Evolutionary conservation across 2,888 invertebrate species (phyloP).

Genomic region (Callosobruchus maculatus): DNA sequence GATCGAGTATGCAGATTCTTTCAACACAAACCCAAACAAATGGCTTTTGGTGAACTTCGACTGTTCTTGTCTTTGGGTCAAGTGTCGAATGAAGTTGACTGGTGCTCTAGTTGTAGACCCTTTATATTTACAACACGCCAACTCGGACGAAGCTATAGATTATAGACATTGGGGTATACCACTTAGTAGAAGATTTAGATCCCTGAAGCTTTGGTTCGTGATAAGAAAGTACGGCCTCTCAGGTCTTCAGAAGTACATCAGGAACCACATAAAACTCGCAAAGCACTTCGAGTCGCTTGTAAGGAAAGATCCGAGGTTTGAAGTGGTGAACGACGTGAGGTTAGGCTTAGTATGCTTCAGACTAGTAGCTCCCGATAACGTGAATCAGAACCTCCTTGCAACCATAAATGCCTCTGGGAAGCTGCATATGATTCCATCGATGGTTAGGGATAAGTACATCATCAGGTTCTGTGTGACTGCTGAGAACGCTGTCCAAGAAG

Average conservation of each 20-base stretch:
- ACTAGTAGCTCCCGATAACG: constrained; percentile 61
- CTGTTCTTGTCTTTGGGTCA: constrained; percentile 81
- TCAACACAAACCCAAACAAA: constrained; percentile 87
- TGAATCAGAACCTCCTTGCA: constrained; percentile 73
- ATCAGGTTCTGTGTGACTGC: constrained; percentile 75
- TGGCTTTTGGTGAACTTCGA: constrained; percentile 84
- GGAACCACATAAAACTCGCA: constrained; percentile 76
- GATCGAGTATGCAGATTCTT: constrained; percentile 75
- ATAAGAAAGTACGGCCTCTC: constrained; percentile 75
- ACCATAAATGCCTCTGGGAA: constrained; percentile 79
- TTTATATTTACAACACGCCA: constrained; percentile 78
- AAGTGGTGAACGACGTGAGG: constrained; percentile 71
- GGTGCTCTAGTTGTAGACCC: constrained; percentile 84
- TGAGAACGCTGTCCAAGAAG: constrained; percentile 70
- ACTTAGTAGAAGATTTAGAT: constrained; percentile 76
- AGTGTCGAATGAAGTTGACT: constrained; percentile 71
- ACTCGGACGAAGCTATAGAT: constrained; percentile 67
- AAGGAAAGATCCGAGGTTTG: constrained; percentile 67
- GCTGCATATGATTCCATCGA: constrained; percentile 82
- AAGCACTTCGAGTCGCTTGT: constrained; percentile 70
- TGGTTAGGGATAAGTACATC: constrained; percentile 71
- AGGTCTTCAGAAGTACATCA: constrained; percentile 78
- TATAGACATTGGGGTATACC: constrained; percentile 86
- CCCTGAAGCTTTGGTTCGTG: constrained; percentile 88
- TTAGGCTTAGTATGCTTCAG: constrained; percentile 78